Evolutionary conservation across 2,888 invertebrate genomes (phyloP), one percentile per base, ranked within the genome.

Genomic region (Eupithecia abbreviata): DNA sequence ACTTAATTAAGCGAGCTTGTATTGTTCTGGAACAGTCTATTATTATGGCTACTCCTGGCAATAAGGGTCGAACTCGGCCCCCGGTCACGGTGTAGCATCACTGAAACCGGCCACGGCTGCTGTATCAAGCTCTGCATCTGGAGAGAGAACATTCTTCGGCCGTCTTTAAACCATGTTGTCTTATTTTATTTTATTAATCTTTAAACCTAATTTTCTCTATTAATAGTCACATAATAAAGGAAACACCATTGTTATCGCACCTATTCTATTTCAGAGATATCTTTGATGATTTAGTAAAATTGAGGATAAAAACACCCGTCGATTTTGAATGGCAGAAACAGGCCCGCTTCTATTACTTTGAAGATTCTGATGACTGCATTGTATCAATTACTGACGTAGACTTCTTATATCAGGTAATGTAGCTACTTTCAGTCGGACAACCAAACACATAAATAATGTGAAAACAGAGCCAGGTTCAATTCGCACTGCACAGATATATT

Each of bases 301-400:
- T 96, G 91, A 96, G 96, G 84, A 96, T 98, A 47, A 96, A 96
- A 84, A 95, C 94, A 2, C 91, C 96, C 0, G 91, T 93, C 15
- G 98, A 98, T 89, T 98, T 98, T 89, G 98, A 98, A 88, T 98
- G 98, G 98, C 96, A 98, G 86, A 98, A 98, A 85, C 98, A 98
- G 89, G 97, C 97, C 0, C 95, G 98, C 71, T 98, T 98, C 89
- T 98, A 98, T 90, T 98, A 97, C 88, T 96, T 96, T 81, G 97
- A 97, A 76, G 98, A 98, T 62, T 96, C 94, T 49, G 98, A 98
- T 84, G 96, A 97, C 72, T 96, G 97, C 72, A 86, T 96, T 65
- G 97, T 98, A 0, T 96, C 96, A 77, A 98, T 98, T 77, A 98
- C 98, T 0, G 98, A 98, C 88, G 98, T 98, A 0, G 96, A 97